phyloP scores from a whole-genome alignment of 2,888 invertebrate genomes.

The Microchrysa polita region DNA sequence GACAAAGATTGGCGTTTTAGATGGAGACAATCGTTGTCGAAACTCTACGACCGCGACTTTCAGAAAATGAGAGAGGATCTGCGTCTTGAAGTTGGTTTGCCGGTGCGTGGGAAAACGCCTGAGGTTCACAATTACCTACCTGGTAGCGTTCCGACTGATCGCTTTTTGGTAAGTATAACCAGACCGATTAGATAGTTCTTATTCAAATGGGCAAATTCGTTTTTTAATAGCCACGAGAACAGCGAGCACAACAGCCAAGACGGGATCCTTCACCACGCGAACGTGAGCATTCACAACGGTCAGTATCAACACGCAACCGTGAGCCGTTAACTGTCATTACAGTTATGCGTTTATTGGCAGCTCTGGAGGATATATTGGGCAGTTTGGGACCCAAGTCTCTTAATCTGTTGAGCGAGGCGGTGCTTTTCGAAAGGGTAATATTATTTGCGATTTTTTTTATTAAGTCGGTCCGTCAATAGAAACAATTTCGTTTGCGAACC shows the following conservation, averaged over 20 bases:
- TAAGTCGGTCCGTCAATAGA: too few relatives aligned
- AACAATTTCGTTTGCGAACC: too few relatives aligned
- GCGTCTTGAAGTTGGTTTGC: conserved; percentile 45
- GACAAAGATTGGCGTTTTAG: conserved; percentile 46
- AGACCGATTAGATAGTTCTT: too few relatives aligned
- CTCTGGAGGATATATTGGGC: conserved; percentile 50
- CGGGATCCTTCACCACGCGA: not conserved
- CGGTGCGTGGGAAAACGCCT: conserved; percentile 42
- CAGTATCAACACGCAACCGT: not conserved
- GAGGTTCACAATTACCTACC: too few relatives aligned
- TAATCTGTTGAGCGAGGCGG: conserved; percentile 47
- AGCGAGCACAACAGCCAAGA: not conserved
- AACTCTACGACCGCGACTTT: conserved; percentile 45
- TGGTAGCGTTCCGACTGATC: too few relatives aligned
- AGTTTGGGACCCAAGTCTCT: conserved; percentile 50
- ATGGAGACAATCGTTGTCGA: conserved; percentile 44
- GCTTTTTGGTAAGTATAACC: too few relatives aligned
- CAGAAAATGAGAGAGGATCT: conserved; percentile 44
- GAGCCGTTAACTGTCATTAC: conserved; percentile 49
- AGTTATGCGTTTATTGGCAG: conserved; percentile 47
- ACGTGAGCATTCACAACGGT: conserved; percentile 28
- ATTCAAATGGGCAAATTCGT: too few relatives aligned
- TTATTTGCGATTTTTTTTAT: conserved; percentile 15
- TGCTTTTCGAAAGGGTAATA: conserved; percentile 50
- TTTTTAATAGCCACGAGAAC: too few relatives aligned